Percentiles rank a stretch among this genome's conserved stretches.
phyloP scores from a whole-genome alignment of 2,888 invertebrate genomes.

The Zaprionus lineosus region DNA sequence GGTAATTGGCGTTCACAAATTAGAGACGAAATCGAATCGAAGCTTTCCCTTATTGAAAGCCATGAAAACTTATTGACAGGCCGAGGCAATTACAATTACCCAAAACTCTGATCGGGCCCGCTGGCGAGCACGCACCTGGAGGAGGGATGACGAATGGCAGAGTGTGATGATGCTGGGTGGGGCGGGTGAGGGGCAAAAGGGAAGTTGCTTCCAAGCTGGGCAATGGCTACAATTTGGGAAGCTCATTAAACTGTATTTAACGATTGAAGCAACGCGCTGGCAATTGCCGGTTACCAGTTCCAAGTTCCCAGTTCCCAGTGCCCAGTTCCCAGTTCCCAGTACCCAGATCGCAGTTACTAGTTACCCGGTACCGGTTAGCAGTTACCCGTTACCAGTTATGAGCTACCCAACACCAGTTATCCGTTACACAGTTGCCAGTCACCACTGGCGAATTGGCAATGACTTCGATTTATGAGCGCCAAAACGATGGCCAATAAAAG shows the following conservation, averaged over 20 bases:
- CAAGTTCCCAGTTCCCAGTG: constrained; percentile 21
- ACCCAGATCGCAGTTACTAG: constrained; percentile 5
- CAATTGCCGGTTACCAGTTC: constrained; percentile 25
- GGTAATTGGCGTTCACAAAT: constrained; percentile 58
- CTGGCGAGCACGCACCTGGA: constrained; percentile 65
- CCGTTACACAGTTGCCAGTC: constrained; percentile 10
- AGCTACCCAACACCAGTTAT: constrained; percentile 30
- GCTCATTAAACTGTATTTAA: constrained; percentile 71
- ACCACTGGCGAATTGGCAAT: constrained; percentile 44
- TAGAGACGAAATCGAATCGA: constrained; percentile 32
- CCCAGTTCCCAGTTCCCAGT: constrained; percentile 30
- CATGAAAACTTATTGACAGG: constrained; percentile 74
- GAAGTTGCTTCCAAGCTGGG: constrained; percentile 8
- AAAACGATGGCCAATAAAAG: constrained; percentile 52
- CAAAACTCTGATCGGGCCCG: constrained; percentile 58
- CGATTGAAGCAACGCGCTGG: constrained; percentile 51
- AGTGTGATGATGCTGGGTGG: too few species aligned
- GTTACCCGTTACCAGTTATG: constrained; percentile 20
- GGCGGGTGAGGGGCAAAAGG: too few species aligned
- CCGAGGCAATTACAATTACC: constrained; percentile 66
- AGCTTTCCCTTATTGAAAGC: constrained; percentile 56
- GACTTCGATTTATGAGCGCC: constrained; percentile 67
- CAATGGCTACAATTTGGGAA: constrained; percentile 15
- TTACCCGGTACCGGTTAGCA: constrained; percentile 24
- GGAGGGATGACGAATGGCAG: too few species aligned